phyloP scores from a whole-genome alignment of 2,113 vertebrate genomes.

The Pelusios castaneus region DNA sequence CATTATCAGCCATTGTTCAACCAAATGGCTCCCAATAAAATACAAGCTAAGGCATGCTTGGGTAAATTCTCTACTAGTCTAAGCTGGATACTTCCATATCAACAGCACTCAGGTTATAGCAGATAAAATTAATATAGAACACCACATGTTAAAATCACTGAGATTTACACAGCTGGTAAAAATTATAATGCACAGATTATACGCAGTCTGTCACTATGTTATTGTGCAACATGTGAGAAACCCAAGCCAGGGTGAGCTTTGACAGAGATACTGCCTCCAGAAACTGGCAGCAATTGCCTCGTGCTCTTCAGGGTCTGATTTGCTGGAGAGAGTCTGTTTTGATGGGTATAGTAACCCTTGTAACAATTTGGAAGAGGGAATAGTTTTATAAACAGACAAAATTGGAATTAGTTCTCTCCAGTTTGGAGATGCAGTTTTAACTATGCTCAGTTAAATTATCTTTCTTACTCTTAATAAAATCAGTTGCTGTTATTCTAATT shows the following conservation, averaged over 20 bases:
- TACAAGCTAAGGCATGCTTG: not conserved
- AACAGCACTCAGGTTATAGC: not conserved
- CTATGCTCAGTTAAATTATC: not conserved
- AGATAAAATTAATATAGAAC: not conserved
- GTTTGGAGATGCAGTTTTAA: not conserved
- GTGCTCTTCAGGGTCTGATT: not conserved
- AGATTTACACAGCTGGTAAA: not conserved
- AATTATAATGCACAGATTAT: not conserved
- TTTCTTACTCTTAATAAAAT: not conserved
- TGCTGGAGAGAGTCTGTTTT: not conserved
- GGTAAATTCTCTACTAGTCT: not conserved
- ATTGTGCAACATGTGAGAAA: not conserved
- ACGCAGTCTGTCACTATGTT: not conserved
- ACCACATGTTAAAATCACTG: not conserved
- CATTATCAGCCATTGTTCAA: not conserved
- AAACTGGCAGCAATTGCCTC: not conserved
- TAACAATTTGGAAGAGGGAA: not conserved
- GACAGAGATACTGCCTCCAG: not conserved
- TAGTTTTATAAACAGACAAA: not conserved
- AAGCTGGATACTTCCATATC: not conserved
- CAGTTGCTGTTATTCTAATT: not conserved
- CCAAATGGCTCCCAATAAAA: not conserved
- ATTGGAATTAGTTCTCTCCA: not conserved
- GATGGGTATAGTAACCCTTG: not conserved
- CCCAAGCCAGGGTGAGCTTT: not conserved